Percentiles rank a stretch among this genome's conserved stretches.
These are phyloP conservation scores for Enteromius anoplus DNA, from an alignment of 2,797 vertebrate genomes.

Conservation along the genomic window DNA sequence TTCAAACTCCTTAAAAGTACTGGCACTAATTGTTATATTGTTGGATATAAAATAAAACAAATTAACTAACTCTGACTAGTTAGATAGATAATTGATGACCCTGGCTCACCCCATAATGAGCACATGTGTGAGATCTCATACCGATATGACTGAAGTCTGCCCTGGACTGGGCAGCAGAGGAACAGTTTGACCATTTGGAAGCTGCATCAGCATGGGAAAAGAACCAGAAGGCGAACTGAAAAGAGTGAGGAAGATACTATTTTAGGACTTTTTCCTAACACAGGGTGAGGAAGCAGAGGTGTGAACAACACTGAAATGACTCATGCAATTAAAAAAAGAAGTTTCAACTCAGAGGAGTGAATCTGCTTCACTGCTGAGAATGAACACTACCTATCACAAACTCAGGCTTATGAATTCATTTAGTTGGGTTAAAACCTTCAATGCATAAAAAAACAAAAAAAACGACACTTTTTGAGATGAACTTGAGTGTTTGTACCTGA, in stretches of 20 bases:
- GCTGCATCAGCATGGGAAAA: conserved; percentile 91
- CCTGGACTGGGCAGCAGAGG: conserved; percentile 90
- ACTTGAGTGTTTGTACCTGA: conserved; percentile 78
- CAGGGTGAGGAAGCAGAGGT: conserved; percentile 30
- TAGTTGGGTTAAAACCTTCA: background rate
- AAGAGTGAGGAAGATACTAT: conserved; percentile 26
- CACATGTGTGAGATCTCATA: conserved; percentile 68
- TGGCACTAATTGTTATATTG: background rate
- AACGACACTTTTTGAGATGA: conserved; percentile 32
- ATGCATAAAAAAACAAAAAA: conserved; percentile 17
- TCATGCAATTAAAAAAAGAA: conserved; percentile 26
- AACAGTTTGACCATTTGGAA: conserved; percentile 92
- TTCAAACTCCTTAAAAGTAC: background rate
- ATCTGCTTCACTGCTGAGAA: background rate
- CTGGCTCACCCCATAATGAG: background rate
- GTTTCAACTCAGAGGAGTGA: conserved; percentile 14
- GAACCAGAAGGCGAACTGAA: conserved; percentile 89
- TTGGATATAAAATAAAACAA: background rate
- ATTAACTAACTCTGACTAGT: background rate
- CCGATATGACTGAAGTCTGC: conserved; percentile 97
- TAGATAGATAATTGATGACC: background rate
- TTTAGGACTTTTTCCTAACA: conserved; percentile 10
- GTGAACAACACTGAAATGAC: conserved; percentile 40
- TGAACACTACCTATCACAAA: conserved; percentile 10
- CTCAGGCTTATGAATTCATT: background rate